Conservation (phyloP, 1,140 invertebrate genomes). For the Heliconius hermathena region DNA sequence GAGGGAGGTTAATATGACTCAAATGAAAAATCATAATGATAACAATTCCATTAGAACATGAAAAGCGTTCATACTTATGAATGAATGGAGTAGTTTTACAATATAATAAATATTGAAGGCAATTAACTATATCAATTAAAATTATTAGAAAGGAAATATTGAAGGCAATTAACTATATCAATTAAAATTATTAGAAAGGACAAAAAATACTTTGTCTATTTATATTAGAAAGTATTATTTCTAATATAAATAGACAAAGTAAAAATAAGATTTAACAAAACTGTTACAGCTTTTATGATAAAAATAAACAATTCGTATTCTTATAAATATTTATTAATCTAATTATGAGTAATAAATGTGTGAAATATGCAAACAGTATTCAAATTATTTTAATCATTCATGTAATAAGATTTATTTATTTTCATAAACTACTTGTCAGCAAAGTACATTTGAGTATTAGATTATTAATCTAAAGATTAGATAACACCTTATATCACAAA, state of each 20-base stretch:
- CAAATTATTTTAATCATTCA: not conserved
- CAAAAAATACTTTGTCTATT: no score
- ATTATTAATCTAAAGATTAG: slow-evolving; percentile 43
- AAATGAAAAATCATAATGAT: not conserved
- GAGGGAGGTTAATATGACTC: no score
- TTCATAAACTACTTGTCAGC: not conserved
- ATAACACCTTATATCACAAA: slow-evolving; percentile 37
- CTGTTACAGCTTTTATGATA: not conserved
- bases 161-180: no score
- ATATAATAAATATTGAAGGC: no score
- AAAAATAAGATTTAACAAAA: not conserved
- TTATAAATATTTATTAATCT: not conserved
- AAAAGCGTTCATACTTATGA: not conserved
- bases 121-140: not conserved
- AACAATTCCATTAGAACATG: not conserved
- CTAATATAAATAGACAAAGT: not conserved
- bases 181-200: not conserved
- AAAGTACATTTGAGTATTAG: slow-evolving; percentile 21
- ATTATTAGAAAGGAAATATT: not conserved
- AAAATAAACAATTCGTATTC: not conserved
- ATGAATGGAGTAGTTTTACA: no score
- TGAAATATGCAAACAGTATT: not conserved
- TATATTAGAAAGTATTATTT: no score
- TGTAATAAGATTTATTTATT: not conserved
- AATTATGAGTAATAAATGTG: not conserved